Percentiles rank a stretch among this genome's conserved stretches.
phyloP scores from a whole-genome alignment of 2,113 vertebrate species.

The Bos taurus region ARS-UCD2.0 NC_037337.1:60728001-60728500 shows the following conservation, averaged over 20 bases:
- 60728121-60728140: neutral
- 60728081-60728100: neutral
- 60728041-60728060: neutral
- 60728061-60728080: neutral
- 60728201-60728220: neutral
- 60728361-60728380: neutral
- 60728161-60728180: neutral
- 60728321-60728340: neutral
- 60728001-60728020: neutral
- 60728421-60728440: neutral
- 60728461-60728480: neutral
- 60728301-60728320: neutral
- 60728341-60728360: neutral
- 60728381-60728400: neutral
- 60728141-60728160: neutral
- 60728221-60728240: neutral
- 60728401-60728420: neutral
- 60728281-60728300: neutral
- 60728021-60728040: neutral
- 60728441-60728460: neutral
- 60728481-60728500: neutral
- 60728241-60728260: neutral
- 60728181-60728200: neutral
- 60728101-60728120: neutral
- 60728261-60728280: neutral